Conservation (phyloP, 2,797 vertebrate genomes). For the Muscicapa striata region DNA sequence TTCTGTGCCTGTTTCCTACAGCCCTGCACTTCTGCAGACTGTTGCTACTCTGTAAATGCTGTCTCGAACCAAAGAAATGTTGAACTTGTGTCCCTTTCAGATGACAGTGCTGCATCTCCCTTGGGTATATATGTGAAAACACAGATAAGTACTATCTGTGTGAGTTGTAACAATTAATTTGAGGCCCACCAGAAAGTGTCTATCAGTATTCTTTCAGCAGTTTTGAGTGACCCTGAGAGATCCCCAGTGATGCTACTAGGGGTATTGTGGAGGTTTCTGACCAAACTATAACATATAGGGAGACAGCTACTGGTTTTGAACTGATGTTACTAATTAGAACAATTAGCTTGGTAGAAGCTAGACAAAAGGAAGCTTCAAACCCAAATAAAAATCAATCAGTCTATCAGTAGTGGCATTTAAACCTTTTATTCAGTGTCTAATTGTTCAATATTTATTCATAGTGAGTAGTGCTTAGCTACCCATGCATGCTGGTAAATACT, state of each 20-base stretch:
- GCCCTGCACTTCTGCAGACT: not conserved
- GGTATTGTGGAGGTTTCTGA: slow-evolving; percentile 2
- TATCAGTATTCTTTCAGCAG: slow-evolving; percentile 39
- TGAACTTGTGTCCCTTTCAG: not conserved
- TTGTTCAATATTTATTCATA: not conserved
- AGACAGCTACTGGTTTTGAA: slow-evolving; percentile 28
- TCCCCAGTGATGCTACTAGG: not conserved
- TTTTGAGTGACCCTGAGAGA: slow-evolving; percentile 13
- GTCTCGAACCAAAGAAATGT: not conserved
- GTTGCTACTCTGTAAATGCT: not conserved
- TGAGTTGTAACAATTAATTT: slow-evolving; percentile 47
- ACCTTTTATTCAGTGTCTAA: not conserved
- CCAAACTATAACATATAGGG: not conserved
- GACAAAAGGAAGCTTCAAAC: slow-evolving; percentile 38
- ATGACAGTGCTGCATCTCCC: not conserved
- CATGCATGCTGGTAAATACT: not conserved
- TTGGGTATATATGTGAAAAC: not conserved
- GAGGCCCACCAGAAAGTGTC: not conserved
- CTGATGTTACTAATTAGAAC: slow-evolving; percentile 17
- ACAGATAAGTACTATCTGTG: slow-evolving; percentile 36
- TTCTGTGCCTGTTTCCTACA: not conserved
- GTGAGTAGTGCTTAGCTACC: not conserved
- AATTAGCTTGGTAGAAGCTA: slow-evolving; percentile 20
- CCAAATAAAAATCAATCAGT: not conserved
- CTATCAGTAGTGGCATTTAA: not conserved